These are phyloP conservation scores for Palythoa heliodiscus DNA, from an alignment of 92 coral and sea anemone genomes.

Conservation along the genomic window DNA sequence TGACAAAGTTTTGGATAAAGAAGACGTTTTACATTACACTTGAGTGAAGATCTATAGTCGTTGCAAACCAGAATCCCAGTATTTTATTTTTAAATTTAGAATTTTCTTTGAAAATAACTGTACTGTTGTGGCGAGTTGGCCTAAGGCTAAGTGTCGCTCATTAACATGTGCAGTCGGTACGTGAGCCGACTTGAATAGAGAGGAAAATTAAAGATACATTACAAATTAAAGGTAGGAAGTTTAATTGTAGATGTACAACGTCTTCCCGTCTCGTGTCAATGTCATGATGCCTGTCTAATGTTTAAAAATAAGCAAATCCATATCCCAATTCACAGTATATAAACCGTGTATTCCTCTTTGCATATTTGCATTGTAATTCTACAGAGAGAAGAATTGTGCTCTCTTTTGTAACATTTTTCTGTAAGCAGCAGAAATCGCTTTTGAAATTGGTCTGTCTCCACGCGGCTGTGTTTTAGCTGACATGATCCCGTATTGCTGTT, in stretches of 20 bases:
- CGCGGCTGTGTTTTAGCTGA: not conserved
- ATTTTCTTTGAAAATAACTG: not conserved
- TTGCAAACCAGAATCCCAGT: not conserved
- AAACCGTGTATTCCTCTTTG: not conserved
- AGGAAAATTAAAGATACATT: not conserved
- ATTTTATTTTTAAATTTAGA: not conserved
- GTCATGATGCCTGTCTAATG: not conserved
- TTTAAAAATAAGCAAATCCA: not conserved
- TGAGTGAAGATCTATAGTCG: not conserved
- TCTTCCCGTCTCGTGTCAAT: constrained; percentile 4
- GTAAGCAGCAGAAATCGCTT: not conserved
- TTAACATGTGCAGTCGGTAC: not conserved
- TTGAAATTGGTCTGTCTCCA: not conserved
- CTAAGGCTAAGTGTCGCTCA: not conserved
- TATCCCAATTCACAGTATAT: not conserved
- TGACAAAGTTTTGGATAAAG: not conserved
- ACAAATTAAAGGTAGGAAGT: not conserved
- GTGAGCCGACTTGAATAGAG: not conserved
- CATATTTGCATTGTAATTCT: not conserved
- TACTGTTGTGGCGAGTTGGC: not conserved
- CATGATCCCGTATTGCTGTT: not conserved
- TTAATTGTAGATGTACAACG: not conserved
- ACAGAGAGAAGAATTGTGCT: not conserved
- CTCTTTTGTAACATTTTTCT: not conserved
- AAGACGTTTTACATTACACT: not conserved